Evolutionary conservation across 2,113 vertebrate genomes (phyloP), one percentile per base, ranked within the genome.

Genomic region (Ictalurus punctatus): DNA sequence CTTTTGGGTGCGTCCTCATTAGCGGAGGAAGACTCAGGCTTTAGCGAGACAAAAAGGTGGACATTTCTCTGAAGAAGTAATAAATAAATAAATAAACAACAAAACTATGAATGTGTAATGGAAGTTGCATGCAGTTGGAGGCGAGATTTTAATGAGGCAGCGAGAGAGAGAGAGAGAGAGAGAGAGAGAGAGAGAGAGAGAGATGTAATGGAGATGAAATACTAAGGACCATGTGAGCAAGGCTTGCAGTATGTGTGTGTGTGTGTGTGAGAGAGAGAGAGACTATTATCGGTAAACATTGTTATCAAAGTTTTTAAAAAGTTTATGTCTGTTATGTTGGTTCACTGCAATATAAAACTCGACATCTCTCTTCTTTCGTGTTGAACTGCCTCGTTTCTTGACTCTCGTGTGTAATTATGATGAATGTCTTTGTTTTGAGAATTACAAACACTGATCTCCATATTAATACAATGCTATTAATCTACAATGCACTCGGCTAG

Each of bases 111-210:
- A 85, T 85, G 48, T 6, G n/a, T 85, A 34, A 85, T 69, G 44
- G 83, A 69, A 71, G 65, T 23, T 34, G 83, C 27, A 25, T 19
- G n/a, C 27, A 21, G 65, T 30, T 83, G 19, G 30, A 37, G 56
- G 63, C 44, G 4, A 71, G 63, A 52, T 52, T 85, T 85, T 85
- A 85, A 85, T 85, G 83, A 85, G 83, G 83, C 23, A n/a, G 44
- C 48, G 7, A 85, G 44, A 85, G 44, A 83, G 30, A 78, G 40
- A 52, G 30, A 61, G 1, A 37, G n/a, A 78, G 44, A 54, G 34
- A 61, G 1, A 40, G 7, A 85, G 34, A 61, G 1, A 40, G 7
- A 85, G 40, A 85, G 27, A 83, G 30, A 78, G 44, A 54, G 34
- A 61, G 0, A 40, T 83, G 56, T 83, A 58, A 85, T 71, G 65